Evolutionary conservation across 2,888 invertebrate genomes (phyloP).

Genomic region (Ernsta delagoae): DNA sequence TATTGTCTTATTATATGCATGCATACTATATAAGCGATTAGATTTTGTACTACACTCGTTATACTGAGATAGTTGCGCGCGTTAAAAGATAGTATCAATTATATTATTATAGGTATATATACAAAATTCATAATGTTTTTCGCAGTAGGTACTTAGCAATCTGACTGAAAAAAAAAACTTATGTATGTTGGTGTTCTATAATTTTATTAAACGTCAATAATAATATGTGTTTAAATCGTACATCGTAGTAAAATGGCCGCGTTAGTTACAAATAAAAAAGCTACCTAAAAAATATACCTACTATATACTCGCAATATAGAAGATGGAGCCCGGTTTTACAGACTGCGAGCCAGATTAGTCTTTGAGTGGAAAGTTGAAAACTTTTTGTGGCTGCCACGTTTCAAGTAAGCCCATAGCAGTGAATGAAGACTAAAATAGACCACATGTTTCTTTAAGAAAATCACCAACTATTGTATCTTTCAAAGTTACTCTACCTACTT

Average conservation of each 20-base stretch:
- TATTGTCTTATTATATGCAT: too few species aligned
- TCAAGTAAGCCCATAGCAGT: slow-evolving; percentile 29
- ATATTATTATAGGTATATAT: too few species aligned
- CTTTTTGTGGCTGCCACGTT: slow-evolving; percentile 36
- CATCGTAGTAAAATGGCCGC: too few species aligned
- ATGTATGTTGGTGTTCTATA: not conserved
- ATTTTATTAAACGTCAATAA: not conserved
- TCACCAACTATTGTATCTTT: slow-evolving; percentile 30
- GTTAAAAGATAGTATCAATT: too few species aligned
- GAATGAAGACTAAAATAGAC: slow-evolving; percentile 33
- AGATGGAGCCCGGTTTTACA: too few species aligned
- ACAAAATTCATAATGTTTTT: too few species aligned
- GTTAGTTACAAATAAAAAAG: too few species aligned
- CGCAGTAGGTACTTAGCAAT: too few species aligned
- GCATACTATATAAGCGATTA: slow-evolving; percentile 8
- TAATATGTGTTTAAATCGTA: not conserved
- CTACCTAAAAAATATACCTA: too few species aligned
- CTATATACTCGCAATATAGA: too few species aligned
- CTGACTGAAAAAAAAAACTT: too few species aligned
- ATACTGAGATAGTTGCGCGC: too few species aligned
- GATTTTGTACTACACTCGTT: slow-evolving; percentile 22
- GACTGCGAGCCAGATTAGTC: not conserved
- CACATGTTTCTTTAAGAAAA: slow-evolving; percentile 31
- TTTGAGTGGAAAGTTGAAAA: slow-evolving; percentile 38
- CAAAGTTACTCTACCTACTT: slow-evolving; percentile 15